Base-by-base conservation (phyloP, 2,113 vertebrate species). In the Barnardius zonarius region DNA sequence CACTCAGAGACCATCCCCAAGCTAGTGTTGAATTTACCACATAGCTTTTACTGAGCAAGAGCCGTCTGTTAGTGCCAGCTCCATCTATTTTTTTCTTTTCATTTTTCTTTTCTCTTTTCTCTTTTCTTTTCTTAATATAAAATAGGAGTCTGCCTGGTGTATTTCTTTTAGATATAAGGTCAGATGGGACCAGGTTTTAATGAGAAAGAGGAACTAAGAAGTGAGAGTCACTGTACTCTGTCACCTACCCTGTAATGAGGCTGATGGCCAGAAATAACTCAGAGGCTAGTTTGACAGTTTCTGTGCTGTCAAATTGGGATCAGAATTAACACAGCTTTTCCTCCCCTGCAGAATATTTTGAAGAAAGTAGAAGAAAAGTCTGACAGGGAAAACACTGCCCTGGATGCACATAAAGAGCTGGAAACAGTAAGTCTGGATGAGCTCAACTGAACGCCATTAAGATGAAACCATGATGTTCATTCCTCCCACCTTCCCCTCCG, bases 291-390 rank as follows among this genome's bases (percentile, higher is more conserved):
- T 59, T 59, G 57, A 35, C 33, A 59, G 57, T 57, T 72, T 70
- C 82, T 66, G 35, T 75, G 19, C 61, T 84, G 17, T 78, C 31
- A 43, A 7, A 11, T 5, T 28, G 17, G 35, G 52, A 80, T 63
- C 31, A 11, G 31, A 80, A 23, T 74, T 90, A 88, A 97, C 11
- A 16, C 15, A 17, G 49, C 62, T 54, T 92, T 73, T 92, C 51
- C 28, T 81, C 22, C 51, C 62, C 48, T 86, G 15, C 92, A 98
- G 99, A 99, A 99, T 90, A 99, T 99, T 93, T 97, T 99, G 94
- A 99, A 99, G 98, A 99, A 98, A 95, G 98, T 98, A 35, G 99
- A 99, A 63, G 99, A 99, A 90, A 97, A 98, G 61, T 99, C 99
- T 7, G 98, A 99, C 73, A 98, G 98, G 3, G 99, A 99, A 86